Percentiles rank a stretch among this genome's conserved stretches.
Conservation (phyloP, 2,113 vertebrate species). For the Chlorodrepanis virens region DNA sequence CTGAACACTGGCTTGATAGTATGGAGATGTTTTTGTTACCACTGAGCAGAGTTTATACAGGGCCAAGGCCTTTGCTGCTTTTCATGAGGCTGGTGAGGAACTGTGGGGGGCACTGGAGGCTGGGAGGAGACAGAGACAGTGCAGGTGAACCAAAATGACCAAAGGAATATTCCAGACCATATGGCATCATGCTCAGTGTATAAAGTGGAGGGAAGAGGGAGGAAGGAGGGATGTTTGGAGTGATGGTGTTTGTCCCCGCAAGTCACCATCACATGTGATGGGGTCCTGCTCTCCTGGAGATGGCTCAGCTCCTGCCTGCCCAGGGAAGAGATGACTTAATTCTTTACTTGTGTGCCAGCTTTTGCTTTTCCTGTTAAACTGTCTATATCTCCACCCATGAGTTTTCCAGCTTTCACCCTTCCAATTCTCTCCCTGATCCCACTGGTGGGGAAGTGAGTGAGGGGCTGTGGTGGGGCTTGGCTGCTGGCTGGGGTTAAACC, state of each 20-base stretch:
- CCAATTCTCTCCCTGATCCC: background rate
- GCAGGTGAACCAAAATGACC: background rate
- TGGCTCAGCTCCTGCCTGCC: background rate
- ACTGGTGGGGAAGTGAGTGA: fast-evolving
- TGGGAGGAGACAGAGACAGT: background rate
- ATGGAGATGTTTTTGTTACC: background rate
- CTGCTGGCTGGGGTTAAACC: background rate
- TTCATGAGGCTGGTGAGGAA: background rate
- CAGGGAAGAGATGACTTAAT: background rate
- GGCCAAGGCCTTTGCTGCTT: background rate
- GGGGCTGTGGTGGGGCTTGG: fast-evolving
- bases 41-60: background rate
- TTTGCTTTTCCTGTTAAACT: background rate
- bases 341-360: background rate
- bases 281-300: background rate
- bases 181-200: background rate
- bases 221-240: background rate
- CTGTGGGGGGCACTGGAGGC: fast-evolving
- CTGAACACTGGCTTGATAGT: background rate
- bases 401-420: background rate
- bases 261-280: fast-evolving
- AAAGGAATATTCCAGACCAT: background rate
- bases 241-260: background rate
- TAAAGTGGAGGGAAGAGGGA: background rate
- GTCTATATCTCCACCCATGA: fast-evolving